Base-by-base conservation (phyloP, 2,888 invertebrate genomes). In the Acanthopleura granulata region DNA sequence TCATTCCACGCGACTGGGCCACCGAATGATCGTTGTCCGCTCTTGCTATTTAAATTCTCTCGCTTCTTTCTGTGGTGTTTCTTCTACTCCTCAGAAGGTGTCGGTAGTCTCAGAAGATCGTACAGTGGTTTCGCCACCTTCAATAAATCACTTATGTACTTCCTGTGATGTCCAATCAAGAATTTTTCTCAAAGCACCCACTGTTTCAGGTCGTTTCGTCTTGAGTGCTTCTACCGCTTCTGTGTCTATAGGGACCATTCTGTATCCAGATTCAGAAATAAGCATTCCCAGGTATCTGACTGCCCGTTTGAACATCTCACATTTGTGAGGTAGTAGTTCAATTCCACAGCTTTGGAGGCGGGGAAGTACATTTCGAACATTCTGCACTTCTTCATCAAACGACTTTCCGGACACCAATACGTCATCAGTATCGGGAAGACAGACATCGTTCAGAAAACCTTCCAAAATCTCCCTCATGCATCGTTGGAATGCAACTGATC, bases 351-450 rank as follows among this genome's bases (percentile, higher is more conserved):
- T 40, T 57, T 73, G 22, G 1, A 75, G 51, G 29, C 66, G 49
- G 14, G 18, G 57, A 30, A 75, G 72, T 16, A 75, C 75, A 16
- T 66, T 57, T n/a, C 51, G 49, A 11, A 75, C 49, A 25, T 66
- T 40, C 11, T 62, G 57, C 12, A 75, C 9, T 18, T 73, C 73
- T 22, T 75, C 49, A 27, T 73, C 72, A 49, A 73, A 75, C 15
- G 75, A 49, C 50, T 29, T 29, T 11, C 27, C 30, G 50, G 61
- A 75, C 9, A 75, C 49, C 15, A 75, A 22, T 22, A 73, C 27
- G 40, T 75, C 75, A 62, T 75, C 72, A 0, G 73, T n/a, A 51
- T 75, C 72, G 22, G 77, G 77, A 15, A 77, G 49, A 72, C 75
- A 77, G 0, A 69, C 70, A n/a, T 72, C 49, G 49, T 77, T 72